Percentiles rank a stretch among this genome's conserved stretches.
phyloP scores from a whole-genome alignment of 2,797 vertebrate genomes.

The Arnoldichthys spilopterus region DNA sequence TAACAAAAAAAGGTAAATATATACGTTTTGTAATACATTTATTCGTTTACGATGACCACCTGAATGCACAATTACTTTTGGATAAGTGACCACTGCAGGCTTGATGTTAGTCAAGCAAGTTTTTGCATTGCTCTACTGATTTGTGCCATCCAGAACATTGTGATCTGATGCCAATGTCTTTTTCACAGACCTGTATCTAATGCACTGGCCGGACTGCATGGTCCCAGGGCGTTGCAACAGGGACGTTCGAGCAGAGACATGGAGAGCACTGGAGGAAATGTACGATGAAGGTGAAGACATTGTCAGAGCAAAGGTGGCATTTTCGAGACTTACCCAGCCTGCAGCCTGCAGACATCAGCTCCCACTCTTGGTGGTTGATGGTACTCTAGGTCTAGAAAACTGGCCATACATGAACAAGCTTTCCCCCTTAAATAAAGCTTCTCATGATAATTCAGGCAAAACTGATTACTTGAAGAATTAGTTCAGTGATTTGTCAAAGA shows the following conservation, averaged over 20 bases:
- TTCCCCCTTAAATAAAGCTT: too few relatives aligned
- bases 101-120: neutral
- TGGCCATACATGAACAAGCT: too few relatives aligned
- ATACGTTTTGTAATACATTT: too few relatives aligned
- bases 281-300: slow-evolving; percentile 71
- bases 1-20: neutral
- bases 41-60: too few relatives aligned
- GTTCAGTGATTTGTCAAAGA: too few relatives aligned
- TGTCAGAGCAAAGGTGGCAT: too few relatives aligned
- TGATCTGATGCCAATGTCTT: neutral
- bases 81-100: neutral
- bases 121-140: neutral
- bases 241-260: slow-evolving; percentile 79
- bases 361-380: too few relatives aligned
- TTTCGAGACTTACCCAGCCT: too few relatives aligned
- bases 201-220: slow-evolving; percentile 78
- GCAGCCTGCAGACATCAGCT: too few relatives aligned
- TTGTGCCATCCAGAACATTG: neutral
- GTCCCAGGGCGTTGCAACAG: slow-evolving; percentile 65
- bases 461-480: too few relatives aligned
- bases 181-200: slow-evolving; percentile 82
- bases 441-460: too few relatives aligned
- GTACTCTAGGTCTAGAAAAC: too few relatives aligned
- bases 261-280: slow-evolving; percentile 78
- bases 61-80: neutral